Evolutionary conservation across 1,140 invertebrate genomes (phyloP), one percentile per base, ranked within the genome.

Genomic region (Bacillus rossius): DNA sequence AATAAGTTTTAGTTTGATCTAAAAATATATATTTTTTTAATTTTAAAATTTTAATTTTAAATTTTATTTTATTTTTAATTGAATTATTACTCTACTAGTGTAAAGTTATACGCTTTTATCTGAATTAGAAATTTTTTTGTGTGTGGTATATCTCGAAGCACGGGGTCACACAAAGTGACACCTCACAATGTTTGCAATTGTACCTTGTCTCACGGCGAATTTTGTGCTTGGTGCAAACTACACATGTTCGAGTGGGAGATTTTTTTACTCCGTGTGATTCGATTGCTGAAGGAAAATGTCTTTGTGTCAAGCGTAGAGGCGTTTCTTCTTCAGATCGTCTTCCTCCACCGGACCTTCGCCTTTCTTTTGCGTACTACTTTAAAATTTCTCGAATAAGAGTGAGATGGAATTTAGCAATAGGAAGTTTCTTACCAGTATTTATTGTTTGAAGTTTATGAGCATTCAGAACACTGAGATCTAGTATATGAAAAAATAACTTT

Each of bases 401-500:
- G 1, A 49, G 8, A 20, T 26, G 8, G 20, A 2, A 49, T 49
- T 49, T 49, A 1, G 26, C 14, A 49, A 26, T 14, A 49, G 14
- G 3, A 4, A 34, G 34, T 52, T 34, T 29, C 1, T 19, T 16
- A 4, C 2, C 20, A 20, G 29, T n/a, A 2, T 20, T 4, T 13
- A 16, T 25, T 2, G 1, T 52, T 8, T 34, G 26, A 17, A 50
- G 25, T 14, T 37, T 19, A 8, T 54, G 61, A 34, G 59, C 47
- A 57, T 61, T 59, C 7, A 42, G 59, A 45, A 61, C 17, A 5
- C 47, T 34, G n/a, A 65, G 34, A 22, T 61, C 50, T 10, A 65
- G 8, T 4, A 65, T 55, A 41, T 64, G 61, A 43, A 64, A 66
- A 10, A 65, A 66, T n/a, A 65, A 25, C 53, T 69, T 67, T 38